A percentile compares a stretch with the other conserved stretches of the same genome.
These are phyloP conservation scores for Bellardia bayeri DNA, from an alignment of 2,888 invertebrate species.

Conservation along the genomic window DNA sequence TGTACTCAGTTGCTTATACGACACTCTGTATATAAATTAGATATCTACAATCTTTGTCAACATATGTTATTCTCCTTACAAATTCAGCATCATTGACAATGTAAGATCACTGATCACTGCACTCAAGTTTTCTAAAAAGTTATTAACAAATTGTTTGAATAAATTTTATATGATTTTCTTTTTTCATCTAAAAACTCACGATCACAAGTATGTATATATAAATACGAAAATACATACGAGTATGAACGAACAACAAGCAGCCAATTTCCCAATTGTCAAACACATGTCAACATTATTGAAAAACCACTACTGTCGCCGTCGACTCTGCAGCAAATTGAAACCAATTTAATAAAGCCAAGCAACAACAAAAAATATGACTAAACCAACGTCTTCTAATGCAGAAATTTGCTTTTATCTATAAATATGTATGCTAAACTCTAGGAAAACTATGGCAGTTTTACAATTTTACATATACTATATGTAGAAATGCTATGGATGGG, in stretches of 20 bases:
- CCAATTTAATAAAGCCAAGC: slow-evolving; percentile 56
- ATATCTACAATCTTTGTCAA: too few species aligned
- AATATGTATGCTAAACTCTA: slow-evolving; percentile 38
- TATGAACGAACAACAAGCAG: slow-evolving; percentile 28
- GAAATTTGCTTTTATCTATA: slow-evolving; percentile 57
- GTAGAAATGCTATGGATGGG: slow-evolving; percentile 41
- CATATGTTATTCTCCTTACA: neutral
- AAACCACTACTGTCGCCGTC: slow-evolving; percentile 69
- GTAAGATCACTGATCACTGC: neutral
- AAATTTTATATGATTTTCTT: neutral
- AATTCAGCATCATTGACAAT: slow-evolving; percentile 6
- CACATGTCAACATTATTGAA: slow-evolving; percentile 72
- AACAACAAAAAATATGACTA: slow-evolving; percentile 23
- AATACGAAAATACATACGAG: neutral
- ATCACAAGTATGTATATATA: neutral
- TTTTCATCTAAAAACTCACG: slow-evolving; percentile 15
- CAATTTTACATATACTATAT: too few species aligned
- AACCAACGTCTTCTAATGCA: slow-evolving; percentile 45
- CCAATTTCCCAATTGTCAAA: slow-evolving; percentile 70
- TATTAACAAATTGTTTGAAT: slow-evolving; percentile 7
- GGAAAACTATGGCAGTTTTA: slow-evolving; percentile 58
- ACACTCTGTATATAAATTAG: too few species aligned
- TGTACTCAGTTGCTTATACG: too few species aligned
- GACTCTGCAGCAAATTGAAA: slow-evolving; percentile 51
- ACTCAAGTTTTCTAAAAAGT: neutral